Percentiles rank a stretch among this genome's conserved stretches.
Evolutionary conservation across 2,113 vertebrate genomes (phyloP).

Genomic region (Arenaria interpres): DNA sequence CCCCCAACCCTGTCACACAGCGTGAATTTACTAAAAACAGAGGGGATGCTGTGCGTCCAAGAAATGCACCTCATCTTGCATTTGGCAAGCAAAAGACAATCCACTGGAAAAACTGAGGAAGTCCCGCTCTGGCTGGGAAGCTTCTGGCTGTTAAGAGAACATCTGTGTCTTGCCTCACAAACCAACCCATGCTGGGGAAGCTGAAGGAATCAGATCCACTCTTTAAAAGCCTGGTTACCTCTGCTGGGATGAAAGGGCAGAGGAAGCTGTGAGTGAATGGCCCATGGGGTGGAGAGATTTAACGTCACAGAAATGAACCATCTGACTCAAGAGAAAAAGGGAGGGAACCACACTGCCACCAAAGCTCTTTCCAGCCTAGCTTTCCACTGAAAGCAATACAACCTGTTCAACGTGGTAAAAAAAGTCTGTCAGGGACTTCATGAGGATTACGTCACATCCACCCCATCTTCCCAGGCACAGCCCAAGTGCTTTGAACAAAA

Average conservation of each 20-base stretch:
- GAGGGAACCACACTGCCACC: neutral
- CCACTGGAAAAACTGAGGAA: neutral
- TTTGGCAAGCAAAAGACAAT: neutral
- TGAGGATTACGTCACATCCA: neutral
- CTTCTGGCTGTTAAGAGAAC: neutral
- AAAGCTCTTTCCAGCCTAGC: neutral
- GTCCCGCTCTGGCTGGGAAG: neutral
- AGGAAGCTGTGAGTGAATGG: neutral
- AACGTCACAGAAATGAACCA: neutral
- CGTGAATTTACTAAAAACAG: neutral
- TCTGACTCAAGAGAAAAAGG: neutral
- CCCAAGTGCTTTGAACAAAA: neutral
- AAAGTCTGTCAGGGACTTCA: neutral
- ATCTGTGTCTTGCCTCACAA: neutral
- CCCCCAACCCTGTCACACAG: neutral
- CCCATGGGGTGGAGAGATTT: neutral
- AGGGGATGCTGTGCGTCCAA: neutral
- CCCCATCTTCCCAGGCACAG: neutral
- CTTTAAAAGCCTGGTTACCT: neutral
- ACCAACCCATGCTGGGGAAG: neutral
- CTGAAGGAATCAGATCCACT: neutral
- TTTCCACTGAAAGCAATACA: neutral
- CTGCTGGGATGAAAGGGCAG: neutral
- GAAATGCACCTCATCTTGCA: neutral
- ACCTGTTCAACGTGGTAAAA: neutral